These are phyloP conservation scores for Abramis brama DNA, from an alignment of 2,113 vertebrate species.

Conservation along the genomic window DNA sequence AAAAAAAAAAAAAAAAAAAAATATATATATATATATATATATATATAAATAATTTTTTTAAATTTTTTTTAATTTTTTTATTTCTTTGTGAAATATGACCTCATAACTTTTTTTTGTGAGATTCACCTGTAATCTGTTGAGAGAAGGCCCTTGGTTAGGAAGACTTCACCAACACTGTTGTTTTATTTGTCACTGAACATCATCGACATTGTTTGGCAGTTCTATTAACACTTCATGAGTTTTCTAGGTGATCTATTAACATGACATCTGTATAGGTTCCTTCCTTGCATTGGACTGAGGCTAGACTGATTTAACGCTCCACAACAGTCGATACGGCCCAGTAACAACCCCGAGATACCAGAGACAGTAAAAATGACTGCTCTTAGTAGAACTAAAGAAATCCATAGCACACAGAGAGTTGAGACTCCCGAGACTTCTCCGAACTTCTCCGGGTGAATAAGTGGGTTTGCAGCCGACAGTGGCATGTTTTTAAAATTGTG, in stretches of 20 bases:
- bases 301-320: conserved; percentile 15
- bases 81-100: not conserved
- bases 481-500: not conserved
- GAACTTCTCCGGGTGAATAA: conserved; percentile 17
- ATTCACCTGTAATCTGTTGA: not conserved
- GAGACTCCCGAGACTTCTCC: not conserved
- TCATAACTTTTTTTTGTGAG: not conserved
- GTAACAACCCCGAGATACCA: not conserved
- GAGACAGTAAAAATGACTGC: conserved; percentile 7
- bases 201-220: not conserved
- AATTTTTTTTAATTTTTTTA: too few relatives aligned
- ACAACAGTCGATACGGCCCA: not conserved
- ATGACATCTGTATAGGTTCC: conserved; percentile 4
- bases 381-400: conserved; percentile 34
- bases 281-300: conserved; percentile 3
- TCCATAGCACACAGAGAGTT: conserved; percentile 18
- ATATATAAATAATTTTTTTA: too few relatives aligned
- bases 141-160: not conserved
- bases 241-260: conserved; percentile 14
- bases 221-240: conserved; percentile 21
- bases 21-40: too few relatives aligned
- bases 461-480: not conserved
- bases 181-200: conserved; percentile 21
- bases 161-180: not conserved
- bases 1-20: too few relatives aligned